Base-by-base conservation (phyloP, 2,113 vertebrate genomes). In the Chloroceryle aenea region DNA sequence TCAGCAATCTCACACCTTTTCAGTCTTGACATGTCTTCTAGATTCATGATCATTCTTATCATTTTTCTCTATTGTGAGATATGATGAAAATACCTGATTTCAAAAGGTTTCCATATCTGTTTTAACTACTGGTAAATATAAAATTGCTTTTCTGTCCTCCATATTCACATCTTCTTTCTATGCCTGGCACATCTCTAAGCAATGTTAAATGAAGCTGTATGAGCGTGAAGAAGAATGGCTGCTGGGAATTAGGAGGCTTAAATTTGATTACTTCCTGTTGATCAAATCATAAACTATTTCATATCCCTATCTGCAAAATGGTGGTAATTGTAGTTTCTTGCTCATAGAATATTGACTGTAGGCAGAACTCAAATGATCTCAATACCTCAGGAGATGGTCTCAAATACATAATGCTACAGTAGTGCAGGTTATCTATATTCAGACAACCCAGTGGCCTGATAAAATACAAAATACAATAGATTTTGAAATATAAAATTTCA, bases 1-100 rank as follows among this genome's bases (percentile, higher is more conserved):
- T 83, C 91, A 87, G 87, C 48, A 87, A 92, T 53, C 78, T 93
- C 82, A 45, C 48, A 92, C 48, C 38, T 94, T 94, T 81, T 87
- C 81, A 75, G 1, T 96, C 55, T 40, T 74, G 61, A 71, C 55
- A 34, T 40, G 19, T 64, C 73, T 91, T 95, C 61, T 58, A 91
- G 56, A 85, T 85, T 78, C 68, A 30, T 67, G 72, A 72, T 36
- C 20, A 40, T 75, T 91, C 36, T 47, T 77, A 34, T 3, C 0
- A 52, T 93, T 93, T 94, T 84, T 79, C 67, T 77, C 38, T 23
- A 12, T 48, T 30, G 30, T 56, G 55, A 56, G n/a, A n/a, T n/a
- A 56, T 32, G 32, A 56, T 56, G 30, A 56, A 77, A 76, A 63
- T 80, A 91, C 8, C 22, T 42, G 29, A 62, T 62, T 92, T 90